Conservation (phyloP, 1,140 invertebrate genomes). For the Theocolax elegans region DNA sequence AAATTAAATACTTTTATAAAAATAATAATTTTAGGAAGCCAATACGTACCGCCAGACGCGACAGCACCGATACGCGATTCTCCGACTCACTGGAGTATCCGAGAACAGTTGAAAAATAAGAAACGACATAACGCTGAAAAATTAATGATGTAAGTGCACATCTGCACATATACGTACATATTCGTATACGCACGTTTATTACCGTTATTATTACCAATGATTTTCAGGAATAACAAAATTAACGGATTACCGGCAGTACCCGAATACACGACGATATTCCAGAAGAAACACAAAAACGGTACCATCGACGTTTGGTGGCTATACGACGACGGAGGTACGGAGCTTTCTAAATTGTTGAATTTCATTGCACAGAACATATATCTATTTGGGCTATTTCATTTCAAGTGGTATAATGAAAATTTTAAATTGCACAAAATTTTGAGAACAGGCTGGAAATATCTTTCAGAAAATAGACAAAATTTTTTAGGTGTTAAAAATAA, state of each 20-base stretch:
- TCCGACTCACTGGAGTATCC: slow-evolving; percentile 55
- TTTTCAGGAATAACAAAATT: slow-evolving; percentile 47
- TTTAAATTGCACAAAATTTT: no score
- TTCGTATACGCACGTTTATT: no score
- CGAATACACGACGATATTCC: slow-evolving; percentile 75
- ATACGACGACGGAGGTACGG: slow-evolving; percentile 93
- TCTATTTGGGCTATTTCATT: no score
- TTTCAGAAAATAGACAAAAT: no score
- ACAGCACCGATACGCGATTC: slow-evolving; percentile 53
- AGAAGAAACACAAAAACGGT: slow-evolving; percentile 74
- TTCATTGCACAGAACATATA: no score
- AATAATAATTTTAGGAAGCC: slow-evolving; percentile 49
- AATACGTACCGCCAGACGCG: slow-evolving; percentile 49
- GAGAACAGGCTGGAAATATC: no score
- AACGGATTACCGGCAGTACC: slow-evolving; percentile 55
- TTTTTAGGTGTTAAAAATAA: no score
- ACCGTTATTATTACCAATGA: no score
- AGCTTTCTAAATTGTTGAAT: neutral
- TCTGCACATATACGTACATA: no score
- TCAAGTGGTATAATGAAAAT: no score
- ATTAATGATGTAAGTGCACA: slow-evolving; percentile 59
- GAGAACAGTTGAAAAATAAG: slow-evolving; percentile 60
- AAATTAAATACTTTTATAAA: no score
- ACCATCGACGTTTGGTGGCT: slow-evolving; percentile 97
- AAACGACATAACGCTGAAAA: slow-evolving; percentile 59